phyloP scores from a whole-genome alignment of 2,888 invertebrate genomes.

The Hipparchia semele region DNA sequence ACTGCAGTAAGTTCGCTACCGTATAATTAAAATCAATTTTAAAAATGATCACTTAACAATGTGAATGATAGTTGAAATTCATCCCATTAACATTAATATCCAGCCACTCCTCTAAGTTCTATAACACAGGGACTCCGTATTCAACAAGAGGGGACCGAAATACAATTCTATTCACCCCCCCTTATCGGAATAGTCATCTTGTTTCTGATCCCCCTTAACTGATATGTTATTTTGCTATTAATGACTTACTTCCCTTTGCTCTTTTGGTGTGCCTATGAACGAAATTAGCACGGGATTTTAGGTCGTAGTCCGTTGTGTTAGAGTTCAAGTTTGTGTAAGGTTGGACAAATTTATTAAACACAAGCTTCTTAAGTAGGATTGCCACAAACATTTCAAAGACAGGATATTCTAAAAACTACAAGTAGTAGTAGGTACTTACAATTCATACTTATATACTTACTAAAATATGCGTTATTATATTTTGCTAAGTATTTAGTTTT shows the following conservation, averaged over 20 bases:
- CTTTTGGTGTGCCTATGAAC: conserved; percentile 41
- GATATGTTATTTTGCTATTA: conserved; percentile 75
- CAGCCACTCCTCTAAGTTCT: conserved; percentile 21
- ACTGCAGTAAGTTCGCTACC: neutral
- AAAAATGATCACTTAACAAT: conserved; percentile 7
- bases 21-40: neutral
- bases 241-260: conserved; percentile 68
- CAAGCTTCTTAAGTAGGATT: conserved; percentile 5
- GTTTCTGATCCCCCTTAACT: conserved; percentile 59
- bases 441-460: no score
- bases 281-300: neutral
- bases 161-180: conserved; percentile 37
- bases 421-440: no score
- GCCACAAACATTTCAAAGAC: neutral
- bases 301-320: neutral
- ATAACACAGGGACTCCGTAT: conserved; percentile 7
- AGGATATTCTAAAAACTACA: neutral
- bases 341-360: neutral
- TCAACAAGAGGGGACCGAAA: conserved; percentile 32
- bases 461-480: no score
- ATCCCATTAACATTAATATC: conserved; percentile 3
- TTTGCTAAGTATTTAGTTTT: no score
- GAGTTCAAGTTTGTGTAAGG: neutral
- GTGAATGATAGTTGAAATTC: conserved; percentile 2
- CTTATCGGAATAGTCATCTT: conserved; percentile 53